Percentiles rank a stretch among this genome's conserved stretches.
Evolutionary conservation across 2,797 vertebrate species (phyloP).

Genomic region (Gallinago nigripennis): DNA sequence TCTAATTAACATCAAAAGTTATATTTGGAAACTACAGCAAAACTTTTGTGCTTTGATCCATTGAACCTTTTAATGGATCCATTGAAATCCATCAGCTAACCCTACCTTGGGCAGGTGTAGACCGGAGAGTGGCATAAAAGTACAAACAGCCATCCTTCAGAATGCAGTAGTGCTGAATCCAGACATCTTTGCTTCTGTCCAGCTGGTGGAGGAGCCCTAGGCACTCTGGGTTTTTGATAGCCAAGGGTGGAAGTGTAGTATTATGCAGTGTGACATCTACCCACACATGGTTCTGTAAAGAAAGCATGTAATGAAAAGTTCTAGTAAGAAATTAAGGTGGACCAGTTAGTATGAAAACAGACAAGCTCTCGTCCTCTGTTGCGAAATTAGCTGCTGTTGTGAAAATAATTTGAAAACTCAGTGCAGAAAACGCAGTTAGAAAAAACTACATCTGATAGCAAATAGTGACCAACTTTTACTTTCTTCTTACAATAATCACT

Average conservation of each 20-base stretch:
- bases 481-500: neutral
- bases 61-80: neutral
- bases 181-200: slow-evolving; percentile 81
- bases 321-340: neutral
- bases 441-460: neutral
- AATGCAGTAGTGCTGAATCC: slow-evolving; percentile 88
- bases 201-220: slow-evolving; percentile 89
- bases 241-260: slow-evolving; percentile 87
- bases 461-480: neutral
- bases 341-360: neutral
- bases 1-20: neutral
- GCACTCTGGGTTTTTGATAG: slow-evolving; percentile 90
- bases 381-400: neutral
- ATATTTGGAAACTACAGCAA: neutral
- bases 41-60: neutral
- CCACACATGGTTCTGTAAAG: slow-evolving; percentile 89
- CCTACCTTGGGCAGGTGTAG: slow-evolving; percentile 87
- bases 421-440: neutral
- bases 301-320: neutral
- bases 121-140: slow-evolving; percentile 86
- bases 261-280: slow-evolving; percentile 91
- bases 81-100: neutral
- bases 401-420: neutral
- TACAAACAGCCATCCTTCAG: slow-evolving; percentile 91
- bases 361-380: neutral